A percentile compares a stretch with the other conserved stretches of the same genome.
Conservation (phyloP, 2,113 vertebrate species). For the Lutjanus erythropterus region DNA sequence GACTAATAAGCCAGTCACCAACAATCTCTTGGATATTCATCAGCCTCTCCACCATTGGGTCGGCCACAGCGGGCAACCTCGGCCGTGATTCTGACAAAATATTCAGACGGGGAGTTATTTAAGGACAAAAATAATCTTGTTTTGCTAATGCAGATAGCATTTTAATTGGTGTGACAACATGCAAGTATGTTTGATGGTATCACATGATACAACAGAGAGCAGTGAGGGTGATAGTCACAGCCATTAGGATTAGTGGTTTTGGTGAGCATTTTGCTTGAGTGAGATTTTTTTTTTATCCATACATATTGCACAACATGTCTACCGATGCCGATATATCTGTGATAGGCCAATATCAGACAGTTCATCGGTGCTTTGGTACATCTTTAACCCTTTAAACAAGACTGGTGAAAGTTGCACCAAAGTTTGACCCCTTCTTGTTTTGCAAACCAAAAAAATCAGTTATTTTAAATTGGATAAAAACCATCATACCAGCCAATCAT, state of each 20-base stretch:
- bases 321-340: too few species aligned
- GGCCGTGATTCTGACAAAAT: conserved; percentile 6
- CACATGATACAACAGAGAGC: neutral
- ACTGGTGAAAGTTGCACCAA: neutral
- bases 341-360: too few species aligned
- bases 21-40: conserved; percentile 21
- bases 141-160: neutral
- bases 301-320: too few species aligned
- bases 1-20: conserved; percentile 10
- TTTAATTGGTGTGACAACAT: neutral
- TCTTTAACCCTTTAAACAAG: too few species aligned
- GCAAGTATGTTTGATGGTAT: neutral
- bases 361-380: too few species aligned
- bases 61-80: neutral
- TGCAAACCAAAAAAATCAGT: too few species aligned
- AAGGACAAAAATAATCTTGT: neutral
- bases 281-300: neutral
- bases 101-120: neutral
- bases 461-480: too few species aligned
- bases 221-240: conserved; percentile 1
- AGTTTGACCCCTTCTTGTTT: too few species aligned
- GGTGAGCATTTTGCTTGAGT: neutral
- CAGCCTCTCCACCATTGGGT: neutral
- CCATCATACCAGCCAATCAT: too few species aligned
- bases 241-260: neutral